Percentiles rank a stretch among this genome's conserved stretches.
phyloP scores from a whole-genome alignment of 1,140 invertebrate species.

The Drosophila nasuta region DNA sequence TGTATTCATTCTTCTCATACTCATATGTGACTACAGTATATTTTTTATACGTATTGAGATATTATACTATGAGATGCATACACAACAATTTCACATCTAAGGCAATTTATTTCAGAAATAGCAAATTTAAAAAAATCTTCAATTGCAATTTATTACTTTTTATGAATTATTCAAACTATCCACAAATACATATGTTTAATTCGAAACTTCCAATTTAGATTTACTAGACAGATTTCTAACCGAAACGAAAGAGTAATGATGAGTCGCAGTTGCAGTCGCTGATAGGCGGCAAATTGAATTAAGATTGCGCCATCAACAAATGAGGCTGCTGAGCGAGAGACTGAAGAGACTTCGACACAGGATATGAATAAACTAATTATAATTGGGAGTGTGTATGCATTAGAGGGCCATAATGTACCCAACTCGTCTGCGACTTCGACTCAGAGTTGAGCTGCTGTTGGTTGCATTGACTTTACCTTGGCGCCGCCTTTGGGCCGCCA shows the following conservation, averaged over 20 bases:
- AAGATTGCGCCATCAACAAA: constrained; percentile 80
- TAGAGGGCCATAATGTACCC: constrained; percentile 53
- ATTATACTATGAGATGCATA: too few relatives aligned
- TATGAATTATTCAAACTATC: too few relatives aligned
- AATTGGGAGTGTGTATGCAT: constrained; percentile 62
- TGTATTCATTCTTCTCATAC: too few relatives aligned
- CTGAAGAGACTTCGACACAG: constrained; percentile 62
- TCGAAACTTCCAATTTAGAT: neutral
- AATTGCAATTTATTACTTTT: neutral
- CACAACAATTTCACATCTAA: too few relatives aligned
- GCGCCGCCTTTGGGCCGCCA: constrained; percentile 53
- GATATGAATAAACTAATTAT: constrained; percentile 84
- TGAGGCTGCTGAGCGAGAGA: constrained; percentile 54
- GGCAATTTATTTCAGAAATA: too few relatives aligned
- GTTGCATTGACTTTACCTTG: neutral
- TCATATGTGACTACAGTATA: too few relatives aligned
- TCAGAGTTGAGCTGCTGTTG: neutral
- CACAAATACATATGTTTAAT: neutral
- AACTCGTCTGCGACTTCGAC: neutral
- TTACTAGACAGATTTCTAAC: neutral
- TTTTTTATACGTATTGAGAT: too few relatives aligned
- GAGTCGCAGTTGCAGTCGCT: constrained; percentile 34
- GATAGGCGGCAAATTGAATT: constrained; percentile 80
- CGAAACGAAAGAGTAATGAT: constrained; percentile 39
- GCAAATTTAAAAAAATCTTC: neutral